Evolutionary conservation across 2,888 invertebrate species (phyloP).

Genomic region (Alviniconcha strummeri): DNA sequence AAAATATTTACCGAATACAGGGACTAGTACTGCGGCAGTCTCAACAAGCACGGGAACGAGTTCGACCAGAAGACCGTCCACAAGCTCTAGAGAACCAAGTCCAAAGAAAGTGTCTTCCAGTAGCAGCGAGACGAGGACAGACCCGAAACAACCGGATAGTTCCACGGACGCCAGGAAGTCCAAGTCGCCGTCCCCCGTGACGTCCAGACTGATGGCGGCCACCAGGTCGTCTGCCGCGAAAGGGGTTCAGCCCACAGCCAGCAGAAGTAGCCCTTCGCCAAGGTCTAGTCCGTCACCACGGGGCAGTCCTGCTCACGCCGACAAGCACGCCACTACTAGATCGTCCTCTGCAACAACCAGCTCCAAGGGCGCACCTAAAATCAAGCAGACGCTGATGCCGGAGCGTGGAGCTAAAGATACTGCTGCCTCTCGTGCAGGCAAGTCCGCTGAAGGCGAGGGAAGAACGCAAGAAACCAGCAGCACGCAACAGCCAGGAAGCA

Average conservation of each 20-base stretch:
- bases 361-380: constrained; percentile 6
- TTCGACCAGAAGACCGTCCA: constrained; percentile 6
- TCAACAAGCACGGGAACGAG: neutral
- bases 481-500: neutral
- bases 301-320: constrained; percentile 11
- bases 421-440: neutral
- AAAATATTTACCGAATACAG: neutral
- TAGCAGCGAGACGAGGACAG: neutral
- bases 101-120: neutral
- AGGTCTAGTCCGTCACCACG: constrained; percentile 22
- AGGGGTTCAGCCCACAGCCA: neutral
- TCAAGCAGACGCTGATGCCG: constrained; percentile 9
- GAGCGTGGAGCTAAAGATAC: constrained; percentile 16
- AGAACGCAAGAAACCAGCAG: neutral
- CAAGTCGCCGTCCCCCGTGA: constrained; percentile 6
- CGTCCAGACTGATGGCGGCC: constrained; percentile 8
- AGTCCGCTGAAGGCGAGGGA: neutral
- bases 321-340: neutral
- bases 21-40: too few species aligned
- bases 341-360: neutral
- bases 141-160: neutral
- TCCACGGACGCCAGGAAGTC: neutral
- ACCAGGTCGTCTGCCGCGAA: constrained; percentile 28
- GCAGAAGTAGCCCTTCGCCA: neutral
- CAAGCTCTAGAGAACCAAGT: neutral